A percentile compares a stretch with the other conserved stretches of the same genome.
Conservation (phyloP, 2,797 vertebrate genomes). For the Parauchenoglanis punctatus region DNA sequence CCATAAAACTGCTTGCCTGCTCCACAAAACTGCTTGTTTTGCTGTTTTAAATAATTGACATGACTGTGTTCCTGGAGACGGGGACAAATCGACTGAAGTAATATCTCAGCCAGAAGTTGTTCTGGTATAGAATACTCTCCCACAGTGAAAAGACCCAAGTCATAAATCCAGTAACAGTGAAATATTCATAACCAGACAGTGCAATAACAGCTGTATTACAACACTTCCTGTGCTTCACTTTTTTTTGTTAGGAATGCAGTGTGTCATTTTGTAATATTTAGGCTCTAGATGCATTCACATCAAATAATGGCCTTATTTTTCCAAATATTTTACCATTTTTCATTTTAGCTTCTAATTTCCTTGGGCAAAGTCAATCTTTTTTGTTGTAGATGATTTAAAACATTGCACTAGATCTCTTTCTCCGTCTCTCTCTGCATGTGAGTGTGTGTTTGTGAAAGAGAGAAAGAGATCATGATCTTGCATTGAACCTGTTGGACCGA, state of each 20-base stretch:
- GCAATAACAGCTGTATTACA: slow-evolving; percentile 1
- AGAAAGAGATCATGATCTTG: slow-evolving; percentile 28
- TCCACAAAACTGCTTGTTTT: slow-evolving; percentile 71
- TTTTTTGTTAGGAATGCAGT: background rate
- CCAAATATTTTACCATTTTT: background rate
- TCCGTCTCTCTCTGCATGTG: background rate
- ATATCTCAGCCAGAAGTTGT: slow-evolving; percentile 68
- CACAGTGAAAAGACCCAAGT: background rate
- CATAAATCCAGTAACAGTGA: slow-evolving; percentile 15
- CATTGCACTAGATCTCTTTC: background rate
- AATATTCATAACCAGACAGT: background rate
- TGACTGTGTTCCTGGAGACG: slow-evolving; percentile 67
- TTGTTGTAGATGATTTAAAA: background rate
- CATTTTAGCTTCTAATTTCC: background rate
- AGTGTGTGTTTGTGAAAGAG: background rate
- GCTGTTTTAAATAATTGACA: slow-evolving; percentile 78
- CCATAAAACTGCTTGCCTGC: slow-evolving; percentile 54
- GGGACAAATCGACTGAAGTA: slow-evolving; percentile 74
- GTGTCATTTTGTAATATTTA: background rate
- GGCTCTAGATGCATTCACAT: background rate
- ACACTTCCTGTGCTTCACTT: background rate
- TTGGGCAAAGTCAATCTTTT: background rate
- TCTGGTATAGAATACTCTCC: slow-evolving; percentile 51
- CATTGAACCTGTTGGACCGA: slow-evolving; percentile 26
- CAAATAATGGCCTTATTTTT: background rate